These are phyloP conservation scores for Rotaria socialis DNA, from an alignment of 2,888 invertebrate genomes.

Conservation along the genomic window DNA sequence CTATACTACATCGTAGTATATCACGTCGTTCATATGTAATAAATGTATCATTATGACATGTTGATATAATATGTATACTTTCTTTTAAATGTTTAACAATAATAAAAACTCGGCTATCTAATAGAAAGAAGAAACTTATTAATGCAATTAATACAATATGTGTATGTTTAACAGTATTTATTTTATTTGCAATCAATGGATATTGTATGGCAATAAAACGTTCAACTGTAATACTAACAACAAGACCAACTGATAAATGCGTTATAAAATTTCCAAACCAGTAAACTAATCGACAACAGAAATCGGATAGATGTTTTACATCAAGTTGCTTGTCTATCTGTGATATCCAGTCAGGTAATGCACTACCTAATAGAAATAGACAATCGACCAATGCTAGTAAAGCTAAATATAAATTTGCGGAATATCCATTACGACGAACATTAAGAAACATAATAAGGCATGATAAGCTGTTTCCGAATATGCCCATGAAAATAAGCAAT, in stretches of 20 bases:
- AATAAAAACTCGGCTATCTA: slow-evolving; percentile 24
- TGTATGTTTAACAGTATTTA: background rate
- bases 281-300: background rate
- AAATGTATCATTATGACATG: background rate
- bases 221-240: slow-evolving; percentile 28
- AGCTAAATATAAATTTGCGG: slow-evolving; percentile 2
- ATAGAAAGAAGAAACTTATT: background rate
- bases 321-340: background rate
- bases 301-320: background rate
- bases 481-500: background rate
- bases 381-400: slow-evolving; percentile 23
- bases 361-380: slow-evolving; percentile 17
- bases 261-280: slow-evolving; percentile 15
- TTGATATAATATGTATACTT: background rate
- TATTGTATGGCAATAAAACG: slow-evolving; percentile 8
- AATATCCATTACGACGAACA: slow-evolving; percentile 6
- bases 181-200: background rate
- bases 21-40: background rate
- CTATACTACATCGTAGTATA: background rate
- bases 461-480: background rate
- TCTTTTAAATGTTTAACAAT: background rate
- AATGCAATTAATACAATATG: background rate
- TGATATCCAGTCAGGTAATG: background rate
- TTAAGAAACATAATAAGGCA: slow-evolving; percentile 17
- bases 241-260: slow-evolving; percentile 26